Base-by-base conservation (phyloP, 2,113 vertebrate species). In the Nicator chloris region DNA sequence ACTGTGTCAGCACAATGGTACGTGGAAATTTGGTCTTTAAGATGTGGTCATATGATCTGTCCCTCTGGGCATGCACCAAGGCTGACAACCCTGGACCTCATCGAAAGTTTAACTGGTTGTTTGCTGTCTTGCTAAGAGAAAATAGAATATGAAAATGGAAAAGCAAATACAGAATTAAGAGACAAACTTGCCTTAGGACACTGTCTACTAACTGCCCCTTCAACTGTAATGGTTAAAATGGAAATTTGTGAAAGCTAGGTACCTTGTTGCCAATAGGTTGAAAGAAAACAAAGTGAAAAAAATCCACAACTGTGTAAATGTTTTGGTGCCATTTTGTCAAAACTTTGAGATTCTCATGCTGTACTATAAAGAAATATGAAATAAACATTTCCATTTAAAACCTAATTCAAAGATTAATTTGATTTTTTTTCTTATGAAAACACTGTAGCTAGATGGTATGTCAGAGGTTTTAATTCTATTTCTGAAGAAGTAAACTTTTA, bases 291-390 rank as follows among this genome's bases (percentile, higher is more conserved):
- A 53, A 0, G 22, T 0, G 17, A 3, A 49, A 42, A 71, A 70
- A 8, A 0, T 0, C 7, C 19, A 24, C 24, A 70, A 2, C 0
- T 0, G 3, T n/a, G 15, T 33, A 69, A 45, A 56, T 3, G 0
- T 18, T 85, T 68, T 77, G 30, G 12, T 31, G n/a, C 42, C 24
- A 23, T 7, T 50, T 10, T 50, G 53, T 72, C 23, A 44, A 11
- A 44, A 7, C 47, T 28, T 51, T 73, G 15, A 26, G 24, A 11
- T 24, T 82, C 64, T 63, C 37, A 22, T 39, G 15, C 4, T 78
- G 6, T 40, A 8, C 5, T 44, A 37, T 16, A 70, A 65, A 89
- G 21, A 24, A 77, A 24, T 17, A 44, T 18, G 54, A 84, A 92
- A 72, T 27, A 64, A 64, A 1, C 2, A 27, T 78, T 89, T 70